Conservation (phyloP, 2,888 invertebrate species). For the Cryptus viduatorius region DNA sequence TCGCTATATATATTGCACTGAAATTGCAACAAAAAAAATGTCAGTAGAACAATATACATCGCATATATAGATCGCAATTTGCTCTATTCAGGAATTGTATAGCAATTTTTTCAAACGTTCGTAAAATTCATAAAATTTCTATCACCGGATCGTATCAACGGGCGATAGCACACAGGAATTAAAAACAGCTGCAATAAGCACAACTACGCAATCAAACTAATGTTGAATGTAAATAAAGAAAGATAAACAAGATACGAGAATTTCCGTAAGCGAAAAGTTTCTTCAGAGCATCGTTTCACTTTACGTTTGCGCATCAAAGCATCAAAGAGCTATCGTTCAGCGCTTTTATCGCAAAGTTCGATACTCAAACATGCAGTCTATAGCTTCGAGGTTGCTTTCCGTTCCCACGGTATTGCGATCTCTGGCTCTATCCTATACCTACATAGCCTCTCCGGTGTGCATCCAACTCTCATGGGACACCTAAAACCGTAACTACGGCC, state of each 20-base stretch:
- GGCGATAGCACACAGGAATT: no score
- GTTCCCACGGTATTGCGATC: conserved; percentile 3
- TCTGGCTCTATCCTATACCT: not conserved
- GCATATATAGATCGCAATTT: no score
- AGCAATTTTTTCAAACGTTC: no score
- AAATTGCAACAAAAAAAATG: no score
- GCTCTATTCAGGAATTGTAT: no score
- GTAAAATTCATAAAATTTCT: no score
- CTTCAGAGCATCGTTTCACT: not conserved
- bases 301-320: not conserved
- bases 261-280: not conserved
- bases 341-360: not conserved
- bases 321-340: conserved; percentile 16
- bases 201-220: not conserved
- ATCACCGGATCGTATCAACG: no score
- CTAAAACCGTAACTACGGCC: conserved; percentile 31
- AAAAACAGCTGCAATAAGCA: not conserved
- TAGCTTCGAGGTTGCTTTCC: conserved; percentile 2
- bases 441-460: not conserved
- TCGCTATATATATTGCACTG: no score
- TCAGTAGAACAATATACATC: no score
- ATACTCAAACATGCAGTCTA: conserved; percentile 21
- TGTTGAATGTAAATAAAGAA: not conserved
- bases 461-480: conserved; percentile 33
- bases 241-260: not conserved